Conservation (phyloP, 2,113 vertebrate genomes). For the Verasper variegatus region DNA sequence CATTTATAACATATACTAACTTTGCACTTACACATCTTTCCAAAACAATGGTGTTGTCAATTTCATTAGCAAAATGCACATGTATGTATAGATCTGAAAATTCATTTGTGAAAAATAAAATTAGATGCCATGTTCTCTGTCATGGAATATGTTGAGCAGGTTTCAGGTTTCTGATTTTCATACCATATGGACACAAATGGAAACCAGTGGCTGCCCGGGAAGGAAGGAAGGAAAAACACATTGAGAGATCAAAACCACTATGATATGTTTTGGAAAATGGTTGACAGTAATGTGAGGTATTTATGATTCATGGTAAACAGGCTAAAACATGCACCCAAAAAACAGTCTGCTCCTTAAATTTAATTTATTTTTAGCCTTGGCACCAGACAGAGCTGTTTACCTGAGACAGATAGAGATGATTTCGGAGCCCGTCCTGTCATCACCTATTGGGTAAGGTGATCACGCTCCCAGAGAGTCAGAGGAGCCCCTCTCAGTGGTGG, state of each 20-base stretch:
- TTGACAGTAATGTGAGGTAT: conserved; percentile 44
- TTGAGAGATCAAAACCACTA: conserved; percentile 27
- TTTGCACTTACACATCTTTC: background rate
- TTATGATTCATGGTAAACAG: conserved; percentile 27
- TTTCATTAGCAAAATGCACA: background rate
- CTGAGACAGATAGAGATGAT: conserved; percentile 11
- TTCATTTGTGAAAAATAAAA: conserved; percentile 14
- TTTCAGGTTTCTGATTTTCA: conserved; percentile 39
- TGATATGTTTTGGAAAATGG: conserved; percentile 51
- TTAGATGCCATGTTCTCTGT: conserved; percentile 1
- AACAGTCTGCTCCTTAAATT: conserved; percentile 23
- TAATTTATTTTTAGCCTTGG: conserved; percentile 30
- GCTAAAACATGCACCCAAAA: conserved; percentile 8
- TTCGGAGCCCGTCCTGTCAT: background rate
- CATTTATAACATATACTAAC: background rate
- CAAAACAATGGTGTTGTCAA: background rate
- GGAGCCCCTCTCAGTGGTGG: conserved; percentile 23
- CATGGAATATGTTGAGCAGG: conserved; percentile 25
- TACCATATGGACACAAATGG: conserved; percentile 56
- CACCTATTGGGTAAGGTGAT: conserved; percentile 13
- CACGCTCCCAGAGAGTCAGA: conserved; percentile 15
- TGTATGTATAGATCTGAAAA: background rate
- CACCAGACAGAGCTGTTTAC: conserved; percentile 19
- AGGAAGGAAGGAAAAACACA: conserved; percentile 35
- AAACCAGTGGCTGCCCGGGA: conserved; percentile 41